These are phyloP conservation scores for Tortrix viridana DNA, from an alignment of 2,888 invertebrate genomes.

Conservation along the genomic window DNA sequence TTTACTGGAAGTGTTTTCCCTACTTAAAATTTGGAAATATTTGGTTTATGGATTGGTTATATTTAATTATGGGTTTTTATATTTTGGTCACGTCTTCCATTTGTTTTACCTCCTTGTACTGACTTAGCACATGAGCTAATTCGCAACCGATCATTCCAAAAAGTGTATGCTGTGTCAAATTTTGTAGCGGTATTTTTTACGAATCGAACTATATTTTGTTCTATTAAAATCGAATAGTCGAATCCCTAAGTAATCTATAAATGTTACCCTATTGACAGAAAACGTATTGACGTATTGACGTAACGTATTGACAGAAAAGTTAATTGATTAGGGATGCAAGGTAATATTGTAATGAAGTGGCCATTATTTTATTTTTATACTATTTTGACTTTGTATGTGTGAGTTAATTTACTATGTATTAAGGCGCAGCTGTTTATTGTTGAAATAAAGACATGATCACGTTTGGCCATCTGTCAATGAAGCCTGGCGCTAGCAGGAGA, in stretches of 20 bases:
- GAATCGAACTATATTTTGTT: not conserved
- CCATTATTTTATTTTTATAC: slow-evolving; percentile 44
- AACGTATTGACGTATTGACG: no score
- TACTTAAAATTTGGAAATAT: slow-evolving; percentile 40
- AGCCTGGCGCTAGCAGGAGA: slow-evolving; percentile 21
- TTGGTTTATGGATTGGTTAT: slow-evolving; percentile 36
- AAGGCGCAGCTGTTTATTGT: slow-evolving; percentile 21
- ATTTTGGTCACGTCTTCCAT: slow-evolving; percentile 41
- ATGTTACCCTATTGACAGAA: no score
- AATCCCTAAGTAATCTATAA: not conserved
- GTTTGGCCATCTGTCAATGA: slow-evolving; percentile 20
- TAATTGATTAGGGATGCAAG: slow-evolving; percentile 34
- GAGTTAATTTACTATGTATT: slow-evolving; percentile 22
- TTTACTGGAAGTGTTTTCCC: slow-evolving; percentile 43
- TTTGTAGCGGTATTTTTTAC: slow-evolving; percentile 14
- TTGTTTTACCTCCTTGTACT: slow-evolving; percentile 22
- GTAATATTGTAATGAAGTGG: slow-evolving; percentile 55
- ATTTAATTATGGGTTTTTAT: slow-evolving; percentile 24
- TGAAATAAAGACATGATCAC: slow-evolving; percentile 16
- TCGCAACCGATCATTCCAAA: slow-evolving; percentile 29
- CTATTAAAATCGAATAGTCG: not conserved
- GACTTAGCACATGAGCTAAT: slow-evolving; percentile 15
- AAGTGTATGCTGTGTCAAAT: slow-evolving; percentile 5
- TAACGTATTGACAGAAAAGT: no score
- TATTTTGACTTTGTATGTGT: slow-evolving; percentile 48